Evolutionary conservation across 37 sponge, comb jelly and placozoan genomes (phyloP).

Genomic region (Spongilla lacustris): DNA sequence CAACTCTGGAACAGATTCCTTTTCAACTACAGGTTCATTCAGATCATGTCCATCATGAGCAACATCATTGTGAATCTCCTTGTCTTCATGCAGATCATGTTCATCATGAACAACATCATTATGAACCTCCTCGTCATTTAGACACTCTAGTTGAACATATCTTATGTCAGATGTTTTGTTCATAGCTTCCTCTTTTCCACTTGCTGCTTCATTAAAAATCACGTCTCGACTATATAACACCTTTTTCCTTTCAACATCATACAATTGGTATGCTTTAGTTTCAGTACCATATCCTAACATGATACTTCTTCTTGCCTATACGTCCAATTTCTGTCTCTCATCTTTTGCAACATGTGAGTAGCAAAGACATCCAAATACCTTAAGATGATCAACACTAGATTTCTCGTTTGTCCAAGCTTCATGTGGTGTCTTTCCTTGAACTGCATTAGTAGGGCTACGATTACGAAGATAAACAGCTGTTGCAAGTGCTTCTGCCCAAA

Average conservation of each 20-base stretch:
- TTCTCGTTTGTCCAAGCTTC: slow-evolving; percentile 43
- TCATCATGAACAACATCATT: neutral
- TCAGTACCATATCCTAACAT: slow-evolving; percentile 47
- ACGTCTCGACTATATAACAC: slow-evolving; percentile 64
- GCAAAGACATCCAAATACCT: slow-evolving; percentile 52
- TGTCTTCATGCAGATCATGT: neutral
- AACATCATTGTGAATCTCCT: neutral
- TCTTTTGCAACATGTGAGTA: slow-evolving; percentile 50
- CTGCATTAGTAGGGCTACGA: slow-evolving; percentile 56
- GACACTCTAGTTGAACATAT: slow-evolving; percentile 12
- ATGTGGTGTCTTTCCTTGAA: slow-evolving; percentile 60
- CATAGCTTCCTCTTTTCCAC: neutral
- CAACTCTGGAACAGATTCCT: neutral
- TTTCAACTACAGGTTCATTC: neutral
- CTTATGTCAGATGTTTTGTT: slow-evolving; percentile 12
- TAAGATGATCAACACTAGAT: slow-evolving; percentile 50
- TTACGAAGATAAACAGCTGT: slow-evolving; percentile 45
- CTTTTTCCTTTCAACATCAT: slow-evolving; percentile 21
- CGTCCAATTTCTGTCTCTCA: slow-evolving; percentile 43
- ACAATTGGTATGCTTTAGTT: slow-evolving; percentile 50
- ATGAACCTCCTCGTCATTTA: neutral
- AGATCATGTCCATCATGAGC: neutral
- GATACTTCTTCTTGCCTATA: slow-evolving; percentile 51
- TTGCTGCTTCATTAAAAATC: slow-evolving; percentile 43
- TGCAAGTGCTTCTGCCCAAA: slow-evolving; percentile 34